Evolutionary conservation across 1,140 invertebrate genomes (phyloP), one percentile per base, ranked within the genome.

Genomic region (Ips typographus): DNA sequence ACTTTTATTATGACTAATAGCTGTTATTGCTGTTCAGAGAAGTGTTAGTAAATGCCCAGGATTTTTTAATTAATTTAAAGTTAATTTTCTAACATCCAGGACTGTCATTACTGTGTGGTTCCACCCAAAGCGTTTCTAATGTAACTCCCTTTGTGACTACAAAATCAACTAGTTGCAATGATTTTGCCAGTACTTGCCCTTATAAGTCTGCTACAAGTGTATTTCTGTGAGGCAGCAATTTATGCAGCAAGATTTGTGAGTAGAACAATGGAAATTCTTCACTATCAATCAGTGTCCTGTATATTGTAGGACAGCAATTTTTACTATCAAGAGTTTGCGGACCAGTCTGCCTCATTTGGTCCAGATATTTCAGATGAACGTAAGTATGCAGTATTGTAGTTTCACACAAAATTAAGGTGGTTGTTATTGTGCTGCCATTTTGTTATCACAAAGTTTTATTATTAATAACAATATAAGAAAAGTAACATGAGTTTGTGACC

Each of bases 241-340:
- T 76, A 76, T 65, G 74, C 75, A 8, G 72, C 74, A 56, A 67
- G 64, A 71, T 74, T 68, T 69, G 75, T 76, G 65, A 76, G 75
- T 76, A 65, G 37, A 6, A 44, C 37, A 51, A 58, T 43, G 22
- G 8, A 49, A 8, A 44, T 40, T n/a, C 42, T 52, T 22, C 40
- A 38, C 65, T 36, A 36, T 5, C 7, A n/a, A 47, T 41, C 40
- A 40, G 3, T 62, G 3, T 49, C 49, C 4, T 62, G 0, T 49
- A 4, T 67, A 55, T 65, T 73, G 42, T 64, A 76, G 75, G 71
- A 75, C 39, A 75, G 74, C 5, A 70, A 75, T 40, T 75, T 75
- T 62, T 77, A 72, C 60, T 75, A 68, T 66, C 70, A 77, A 70
- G 74, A 77, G 68, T 77, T 75, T 47, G 61, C 65, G 47, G 75